phyloP scores from a whole-genome alignment of 2,797 vertebrate species.

The Anolis apletophallus region DNA sequence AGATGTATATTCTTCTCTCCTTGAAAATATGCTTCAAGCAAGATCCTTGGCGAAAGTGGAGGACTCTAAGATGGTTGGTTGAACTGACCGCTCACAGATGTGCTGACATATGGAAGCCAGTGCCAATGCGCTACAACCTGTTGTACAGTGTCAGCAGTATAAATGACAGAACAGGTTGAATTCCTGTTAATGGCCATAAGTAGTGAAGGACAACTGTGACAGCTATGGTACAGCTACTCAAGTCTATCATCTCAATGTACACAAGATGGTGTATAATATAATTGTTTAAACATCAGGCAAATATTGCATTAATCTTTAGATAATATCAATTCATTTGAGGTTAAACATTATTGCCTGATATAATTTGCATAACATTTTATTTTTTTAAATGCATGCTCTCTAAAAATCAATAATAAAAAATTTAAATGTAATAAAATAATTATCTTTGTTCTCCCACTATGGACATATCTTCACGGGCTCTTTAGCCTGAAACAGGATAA shows the following conservation, averaged over 20 bases:
- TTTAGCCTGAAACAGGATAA: no score
- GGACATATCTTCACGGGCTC: no score
- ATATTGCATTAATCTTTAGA: neutral
- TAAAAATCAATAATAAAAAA: neutral
- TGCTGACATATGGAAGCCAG: constrained; percentile 81
- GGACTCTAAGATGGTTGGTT: constrained; percentile 74
- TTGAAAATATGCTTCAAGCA: constrained; percentile 78
- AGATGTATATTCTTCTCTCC: constrained; percentile 72
- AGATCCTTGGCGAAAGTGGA: constrained; percentile 73
- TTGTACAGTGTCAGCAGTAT: constrained; percentile 85
- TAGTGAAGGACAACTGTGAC: constrained; percentile 77
- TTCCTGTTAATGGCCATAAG: constrained; percentile 71
- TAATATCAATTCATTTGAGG: neutral
- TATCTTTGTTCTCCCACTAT: neutral
- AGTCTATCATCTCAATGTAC: neutral
- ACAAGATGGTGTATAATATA: constrained; percentile 48
- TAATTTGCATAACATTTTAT: neutral
- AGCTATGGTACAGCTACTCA: constrained; percentile 41
- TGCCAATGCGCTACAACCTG: constrained; percentile 86
- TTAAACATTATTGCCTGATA: neutral
- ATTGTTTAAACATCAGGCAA: neutral
- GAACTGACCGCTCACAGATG: constrained; percentile 80
- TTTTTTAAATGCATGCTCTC: neutral
- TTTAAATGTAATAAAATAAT: neutral
- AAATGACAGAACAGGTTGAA: constrained; percentile 82